These are phyloP conservation scores for Barbus barbus DNA, from an alignment of 2,113 vertebrate species.

Conservation along the genomic window DNA sequence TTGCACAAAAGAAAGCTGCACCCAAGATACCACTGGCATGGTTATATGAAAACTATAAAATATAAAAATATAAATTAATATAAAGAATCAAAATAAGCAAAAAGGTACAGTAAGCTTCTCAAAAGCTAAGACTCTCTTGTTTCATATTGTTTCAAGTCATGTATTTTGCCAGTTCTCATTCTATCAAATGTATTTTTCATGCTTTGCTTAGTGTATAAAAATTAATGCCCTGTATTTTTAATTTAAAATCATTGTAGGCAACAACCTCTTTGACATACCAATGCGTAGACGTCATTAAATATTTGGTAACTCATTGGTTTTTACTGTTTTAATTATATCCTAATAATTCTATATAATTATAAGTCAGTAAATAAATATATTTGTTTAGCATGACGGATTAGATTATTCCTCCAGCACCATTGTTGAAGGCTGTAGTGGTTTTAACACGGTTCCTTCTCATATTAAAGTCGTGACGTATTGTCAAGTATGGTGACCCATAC, in stretches of 20 bases:
- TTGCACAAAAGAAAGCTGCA: not conserved
- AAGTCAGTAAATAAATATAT: not conserved
- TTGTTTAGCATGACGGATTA: slow-evolving; percentile 10
- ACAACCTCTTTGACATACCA: not conserved
- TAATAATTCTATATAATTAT: too few relatives aligned
- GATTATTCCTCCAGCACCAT: not conserved
- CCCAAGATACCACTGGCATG: not conserved
- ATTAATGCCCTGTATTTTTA: not conserved
- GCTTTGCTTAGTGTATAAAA: not conserved
- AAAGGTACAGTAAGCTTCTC: not conserved
- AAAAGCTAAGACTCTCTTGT: not conserved
- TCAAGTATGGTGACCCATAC: too few relatives aligned
- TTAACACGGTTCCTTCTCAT: too few relatives aligned
- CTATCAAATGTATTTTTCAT: not conserved
- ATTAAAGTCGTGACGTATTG: too few relatives aligned
- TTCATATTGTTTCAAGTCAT: not conserved
- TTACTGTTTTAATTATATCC: slow-evolving; percentile 19
- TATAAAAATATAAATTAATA: too few relatives aligned
- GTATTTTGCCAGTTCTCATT: not conserved
- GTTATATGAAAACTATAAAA: not conserved
- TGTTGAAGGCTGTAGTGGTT: not conserved
- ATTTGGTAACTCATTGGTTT: slow-evolving; percentile 17
- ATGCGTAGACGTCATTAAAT: not conserved
- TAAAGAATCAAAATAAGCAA: not conserved
- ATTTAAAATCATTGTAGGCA: not conserved